Evolutionary conservation across 2,113 vertebrate genomes (phyloP).

Genomic region (Labrus mixtus): DNA sequence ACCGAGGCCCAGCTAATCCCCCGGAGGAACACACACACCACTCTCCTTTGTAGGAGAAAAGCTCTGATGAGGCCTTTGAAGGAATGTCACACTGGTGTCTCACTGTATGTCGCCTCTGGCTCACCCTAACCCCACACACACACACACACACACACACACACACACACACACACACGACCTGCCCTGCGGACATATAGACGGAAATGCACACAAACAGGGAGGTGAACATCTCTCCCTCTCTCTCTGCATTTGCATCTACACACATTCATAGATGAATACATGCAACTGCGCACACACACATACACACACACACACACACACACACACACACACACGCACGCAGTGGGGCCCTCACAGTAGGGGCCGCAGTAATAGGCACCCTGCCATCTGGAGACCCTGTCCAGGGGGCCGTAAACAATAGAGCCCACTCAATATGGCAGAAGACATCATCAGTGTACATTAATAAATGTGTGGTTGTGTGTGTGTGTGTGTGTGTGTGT

Average conservation of each 20-base stretch:
- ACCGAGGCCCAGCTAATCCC: slow-evolving; percentile 65
- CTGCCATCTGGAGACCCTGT: slow-evolving; percentile 81
- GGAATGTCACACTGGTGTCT: slow-evolving; percentile 77
- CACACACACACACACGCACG: slow-evolving; percentile 29
- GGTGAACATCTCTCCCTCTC: slow-evolving; percentile 19
- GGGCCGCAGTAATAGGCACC: slow-evolving; percentile 78
- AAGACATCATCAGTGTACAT: slow-evolving; percentile 51
- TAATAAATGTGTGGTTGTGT: slow-evolving; percentile 33
- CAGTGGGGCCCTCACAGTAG: slow-evolving; percentile 76
- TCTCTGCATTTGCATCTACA: slow-evolving; percentile 46
- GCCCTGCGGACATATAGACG: slow-evolving; percentile 48
- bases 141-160: slow-evolving; percentile 9
- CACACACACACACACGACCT: slow-evolving; percentile 26
- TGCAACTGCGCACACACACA: slow-evolving; percentile 18
- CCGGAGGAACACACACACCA: slow-evolving; percentile 41
- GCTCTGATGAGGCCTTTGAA: slow-evolving; percentile 76
- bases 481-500: slow-evolving; percentile 21
- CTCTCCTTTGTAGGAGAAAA: slow-evolving; percentile 54
- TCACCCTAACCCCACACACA: slow-evolving; percentile 37
- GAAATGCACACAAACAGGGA: slow-evolving; percentile 27
- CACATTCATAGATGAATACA: slow-evolving; percentile 37
- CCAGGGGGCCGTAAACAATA: slow-evolving; percentile 79
- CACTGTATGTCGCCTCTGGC: slow-evolving; percentile 62
- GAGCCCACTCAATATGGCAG: slow-evolving; percentile 71
- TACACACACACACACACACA: slow-evolving; percentile 42